These are phyloP conservation scores for Platycheirus albimanus DNA, from an alignment of 2,888 invertebrate species.

Conservation along the genomic window DNA sequence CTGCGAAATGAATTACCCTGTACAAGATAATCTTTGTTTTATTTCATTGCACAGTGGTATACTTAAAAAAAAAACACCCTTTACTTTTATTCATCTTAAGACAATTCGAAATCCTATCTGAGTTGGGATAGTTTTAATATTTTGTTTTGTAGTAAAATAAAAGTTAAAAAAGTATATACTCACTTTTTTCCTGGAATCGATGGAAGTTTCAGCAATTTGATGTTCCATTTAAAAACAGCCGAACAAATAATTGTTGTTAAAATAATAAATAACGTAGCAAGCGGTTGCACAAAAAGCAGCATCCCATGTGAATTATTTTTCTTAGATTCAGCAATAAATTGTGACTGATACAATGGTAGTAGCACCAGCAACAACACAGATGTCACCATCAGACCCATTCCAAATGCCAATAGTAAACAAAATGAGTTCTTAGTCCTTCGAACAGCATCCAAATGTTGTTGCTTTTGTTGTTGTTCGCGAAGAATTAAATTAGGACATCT, in stretches of 20 bases:
- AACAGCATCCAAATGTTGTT: constrained; percentile 68
- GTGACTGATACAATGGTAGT: constrained; percentile 83
- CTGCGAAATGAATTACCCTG: too few species aligned
- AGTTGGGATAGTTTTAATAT: too few species aligned
- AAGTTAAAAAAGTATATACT: constrained; percentile 41
- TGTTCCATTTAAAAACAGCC: constrained; percentile 76
- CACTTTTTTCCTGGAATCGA: constrained; percentile 75
- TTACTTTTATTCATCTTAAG: too few species aligned
- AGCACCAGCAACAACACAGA: constrained; percentile 83
- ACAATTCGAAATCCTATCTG: too few species aligned
- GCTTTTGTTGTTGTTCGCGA: constrained; percentile 75
- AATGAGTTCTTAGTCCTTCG: constrained; percentile 69
- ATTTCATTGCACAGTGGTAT: too few species aligned
- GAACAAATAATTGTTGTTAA: constrained; percentile 71
- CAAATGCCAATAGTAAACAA: constrained; percentile 79
- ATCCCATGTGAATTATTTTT: constrained; percentile 76
- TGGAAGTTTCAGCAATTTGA: constrained; percentile 75
- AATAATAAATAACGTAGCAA: constrained; percentile 75
- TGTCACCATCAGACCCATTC: constrained; percentile 83
- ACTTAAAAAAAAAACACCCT: too few species aligned
- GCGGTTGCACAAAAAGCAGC: constrained; percentile 75
- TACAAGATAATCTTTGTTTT: too few species aligned
- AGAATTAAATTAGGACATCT: constrained; percentile 60
- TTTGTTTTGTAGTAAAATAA: too few species aligned
- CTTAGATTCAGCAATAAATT: constrained; percentile 74